Conservation (phyloP, 2,888 invertebrate species). For the Urechis unicinctus region DNA sequence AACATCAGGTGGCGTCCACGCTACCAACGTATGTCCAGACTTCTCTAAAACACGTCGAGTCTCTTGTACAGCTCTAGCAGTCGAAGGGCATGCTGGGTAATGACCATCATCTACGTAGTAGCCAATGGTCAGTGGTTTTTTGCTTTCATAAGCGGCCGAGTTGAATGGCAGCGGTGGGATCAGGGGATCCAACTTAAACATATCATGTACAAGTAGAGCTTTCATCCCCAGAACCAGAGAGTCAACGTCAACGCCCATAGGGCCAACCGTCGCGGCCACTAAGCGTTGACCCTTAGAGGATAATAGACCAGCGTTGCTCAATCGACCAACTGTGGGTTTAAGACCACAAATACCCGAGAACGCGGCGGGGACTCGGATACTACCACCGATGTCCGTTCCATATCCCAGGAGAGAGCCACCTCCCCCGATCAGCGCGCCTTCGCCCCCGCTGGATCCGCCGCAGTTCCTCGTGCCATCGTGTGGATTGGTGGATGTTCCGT, state of each 20-base stretch:
- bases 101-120: constrained; percentile 43
- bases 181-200: constrained; percentile 33
- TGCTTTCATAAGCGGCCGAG: constrained; percentile 9
- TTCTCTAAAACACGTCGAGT: constrained; percentile 28
- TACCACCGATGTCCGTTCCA: constrained; percentile 53
- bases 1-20: not conserved
- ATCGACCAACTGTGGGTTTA: constrained; percentile 47
- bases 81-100: constrained; percentile 40
- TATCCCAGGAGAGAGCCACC: constrained; percentile 49
- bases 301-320: constrained; percentile 18
- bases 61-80: constrained; percentile 25
- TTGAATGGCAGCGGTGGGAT: constrained; percentile 39
- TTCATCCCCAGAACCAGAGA: constrained; percentile 30
- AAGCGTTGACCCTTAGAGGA: not conserved
- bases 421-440: constrained; percentile 49
- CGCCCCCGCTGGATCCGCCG: constrained; percentile 53
- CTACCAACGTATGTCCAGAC: constrained; percentile 30
- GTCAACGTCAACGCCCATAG: constrained; percentile 40
- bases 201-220: constrained; percentile 29
- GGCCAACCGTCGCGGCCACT: constrained; percentile 23
- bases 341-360: constrained; percentile 52
- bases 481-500: constrained; percentile 50
- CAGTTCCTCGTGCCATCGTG: constrained; percentile 38
- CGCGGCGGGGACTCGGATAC: constrained; percentile 51
- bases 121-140: constrained; percentile 34